Conservation (phyloP, 2,888 invertebrate genomes). For the Sussaba pulchella region DNA sequence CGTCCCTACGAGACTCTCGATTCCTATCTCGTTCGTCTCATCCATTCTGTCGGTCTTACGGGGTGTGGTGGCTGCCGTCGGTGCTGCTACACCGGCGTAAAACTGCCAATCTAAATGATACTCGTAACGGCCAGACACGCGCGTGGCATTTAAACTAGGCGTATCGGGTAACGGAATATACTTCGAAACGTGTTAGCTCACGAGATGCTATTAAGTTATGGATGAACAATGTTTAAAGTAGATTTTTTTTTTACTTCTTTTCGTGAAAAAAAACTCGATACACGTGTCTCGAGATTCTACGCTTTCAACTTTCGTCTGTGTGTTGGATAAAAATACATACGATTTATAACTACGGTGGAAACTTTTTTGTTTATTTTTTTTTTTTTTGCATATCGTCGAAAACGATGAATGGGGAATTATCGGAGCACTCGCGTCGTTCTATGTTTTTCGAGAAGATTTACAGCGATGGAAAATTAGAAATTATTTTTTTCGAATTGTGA, state of each 20-base stretch:
- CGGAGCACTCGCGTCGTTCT: not conserved
- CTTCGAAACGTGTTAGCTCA: not conserved
- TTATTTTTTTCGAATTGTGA: no score
- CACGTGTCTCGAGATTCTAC: not conserved
- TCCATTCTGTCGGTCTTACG: not conserved
- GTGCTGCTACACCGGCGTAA: not conserved
- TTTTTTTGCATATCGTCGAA: not conserved
- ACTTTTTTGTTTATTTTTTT: no score
- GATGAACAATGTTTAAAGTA: no score
- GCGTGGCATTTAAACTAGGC: conserved; percentile 10
- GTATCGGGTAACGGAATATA: conserved; percentile 16
- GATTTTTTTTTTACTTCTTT: no score
- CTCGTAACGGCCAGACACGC: conserved; percentile 5
- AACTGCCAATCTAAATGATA: conserved; percentile 22
- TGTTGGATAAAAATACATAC: not conserved
- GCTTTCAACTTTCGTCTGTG: not conserved
- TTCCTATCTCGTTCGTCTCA: conserved; percentile 20
- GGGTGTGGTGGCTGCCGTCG: not conserved
- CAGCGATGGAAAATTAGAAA: no score
- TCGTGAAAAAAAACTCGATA: not conserved
- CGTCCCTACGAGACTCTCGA: conserved; percentile 22
- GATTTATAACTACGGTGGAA: not conserved
- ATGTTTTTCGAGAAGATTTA: not conserved
- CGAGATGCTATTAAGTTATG: no score
- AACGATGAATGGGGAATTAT: not conserved